Base-by-base conservation (phyloP, 2,113 vertebrate genomes). In the Microcebus griseorufus region DNA sequence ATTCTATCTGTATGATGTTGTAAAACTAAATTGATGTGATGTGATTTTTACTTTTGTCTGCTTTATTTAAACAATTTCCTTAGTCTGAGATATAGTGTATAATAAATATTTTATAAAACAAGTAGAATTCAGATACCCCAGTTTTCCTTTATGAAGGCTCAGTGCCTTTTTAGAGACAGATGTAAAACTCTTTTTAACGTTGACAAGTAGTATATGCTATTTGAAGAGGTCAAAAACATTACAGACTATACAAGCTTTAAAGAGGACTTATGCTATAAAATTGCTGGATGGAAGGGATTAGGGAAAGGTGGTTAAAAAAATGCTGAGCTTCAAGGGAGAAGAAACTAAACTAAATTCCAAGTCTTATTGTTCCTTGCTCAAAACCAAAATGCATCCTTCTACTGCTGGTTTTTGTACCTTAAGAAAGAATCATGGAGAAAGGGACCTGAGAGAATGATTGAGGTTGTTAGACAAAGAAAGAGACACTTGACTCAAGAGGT, bases 31-130 rank as follows among this genome's bases (percentile, higher is more conserved):
- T 32, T 27, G 75, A 79, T 70, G 14, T 8, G 64, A 42, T 91
- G 14, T 8, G 64, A 42, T 93, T 92, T 81, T 93, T 55, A 80
- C 13, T 90, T 91, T 75, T 55, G 0, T n/a, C 4, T 32, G 70
- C 9, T 83, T 17, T 73, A 48, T 90, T 93, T 92, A 97, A 97
- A 80, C 9, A 96, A 9, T 75, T 53, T 88, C 5, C 20, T 75
- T 62, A 79, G 60, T 70, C 60, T 90, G 32, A 86, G 23, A 90
- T 85, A 42, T 9, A 67, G 18, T 32, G 10, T 65, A 76, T 20
- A 82, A 93, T 84, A 89, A 83, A 93, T 75, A 89, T 82, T 87
- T 75, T 22, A 79, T 53, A 78, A 29, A 95, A 76, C 32, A 89
- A 78, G 4, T 89, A 1, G 37, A 88, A 95, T 39, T 60, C 53